Base-by-base conservation (phyloP, 2,797 vertebrate genomes). In the Ceryle rudis region DNA sequence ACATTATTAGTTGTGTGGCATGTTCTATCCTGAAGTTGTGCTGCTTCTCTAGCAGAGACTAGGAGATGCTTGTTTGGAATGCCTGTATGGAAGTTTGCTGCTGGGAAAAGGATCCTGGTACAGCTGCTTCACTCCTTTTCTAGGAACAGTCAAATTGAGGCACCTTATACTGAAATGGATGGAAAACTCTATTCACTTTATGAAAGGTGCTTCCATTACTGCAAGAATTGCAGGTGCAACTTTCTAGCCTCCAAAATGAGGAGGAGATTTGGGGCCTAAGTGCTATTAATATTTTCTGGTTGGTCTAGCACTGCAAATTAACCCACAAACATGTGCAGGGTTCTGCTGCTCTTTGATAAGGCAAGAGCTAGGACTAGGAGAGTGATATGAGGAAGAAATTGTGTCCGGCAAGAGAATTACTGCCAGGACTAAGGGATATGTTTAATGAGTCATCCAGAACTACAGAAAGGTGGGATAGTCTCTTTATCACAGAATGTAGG, bases 331-430 rank as follows among this genome's bases (percentile, higher is more conserved):
- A 25, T 41, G 35, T 89, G 66, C 77, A 44, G 47, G 84, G 66
- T 85, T 95, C 79, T 95, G 67, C 52, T 67, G 47, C 15, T 6
- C 31, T 26, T 95, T 81, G 69, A 90, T 95, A 92, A 95, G 70
- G 47, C 70, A 29, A 39, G n/a, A 75, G 14, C 46, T 90, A 58
- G 55, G 47, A 67, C n/a, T 80, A 64, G 52, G 39, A 81, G 46
- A 61, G 65, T 41, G 49, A 79, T 74, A 72, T 0, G 41, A 37
- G n/a, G 39, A 86, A 44, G 62, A 73, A 89, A 62, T 64, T 73
- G 37, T 89, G 58, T 10, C 46, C 77, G 31, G 47, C 25, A 72
- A 46, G 77, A 77, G 70, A 92, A 51, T 81, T 64, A 42, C 52
- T 93, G 77, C 47, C 44, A 62, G 42, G 6, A 5, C 42, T 86